Evolutionary conservation across 2,797 vertebrate species (phyloP).

Genomic region (Limnodromus scolopaceus): DNA sequence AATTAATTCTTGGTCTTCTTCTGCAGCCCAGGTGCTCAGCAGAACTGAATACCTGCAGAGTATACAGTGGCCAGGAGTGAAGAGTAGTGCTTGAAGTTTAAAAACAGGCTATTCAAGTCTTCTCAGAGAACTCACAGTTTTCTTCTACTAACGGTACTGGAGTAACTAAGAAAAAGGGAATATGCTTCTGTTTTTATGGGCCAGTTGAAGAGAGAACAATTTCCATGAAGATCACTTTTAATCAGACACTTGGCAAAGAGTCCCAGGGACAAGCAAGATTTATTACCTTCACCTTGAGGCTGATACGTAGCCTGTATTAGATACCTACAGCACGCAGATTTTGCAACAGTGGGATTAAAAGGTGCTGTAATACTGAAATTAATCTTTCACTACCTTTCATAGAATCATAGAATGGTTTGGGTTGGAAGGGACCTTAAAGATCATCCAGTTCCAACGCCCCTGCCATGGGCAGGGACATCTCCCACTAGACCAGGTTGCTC

Average conservation of each 20-base stretch:
- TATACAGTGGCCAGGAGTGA: not conserved
- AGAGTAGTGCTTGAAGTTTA: not conserved
- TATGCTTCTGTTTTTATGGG: not conserved
- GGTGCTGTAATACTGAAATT: not conserved
- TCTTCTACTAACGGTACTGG: not conserved
- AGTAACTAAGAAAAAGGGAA: not conserved
- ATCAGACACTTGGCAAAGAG: not conserved
- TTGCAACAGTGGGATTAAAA: not conserved
- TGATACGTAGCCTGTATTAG: not conserved
- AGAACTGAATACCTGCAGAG: not conserved
- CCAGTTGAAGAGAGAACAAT: not conserved
- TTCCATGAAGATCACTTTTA: not conserved
- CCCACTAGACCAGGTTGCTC: too few relatives aligned
- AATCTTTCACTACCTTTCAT: not conserved
- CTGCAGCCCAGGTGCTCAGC: not conserved
- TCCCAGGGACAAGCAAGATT: not conserved
- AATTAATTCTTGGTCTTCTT: not conserved
- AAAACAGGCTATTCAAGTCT: not conserved
- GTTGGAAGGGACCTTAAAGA: too few relatives aligned
- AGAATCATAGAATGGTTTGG: too few relatives aligned
- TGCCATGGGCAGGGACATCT: too few relatives aligned
- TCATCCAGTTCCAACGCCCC: too few relatives aligned
- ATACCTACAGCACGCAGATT: not conserved
- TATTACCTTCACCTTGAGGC: not conserved
- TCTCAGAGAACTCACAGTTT: not conserved